A percentile compares a stretch with the other conserved stretches of the same genome.
Evolutionary conservation across 1,140 invertebrate genomes (phyloP).

Genomic region (Megalonaias nervosa): DNA sequence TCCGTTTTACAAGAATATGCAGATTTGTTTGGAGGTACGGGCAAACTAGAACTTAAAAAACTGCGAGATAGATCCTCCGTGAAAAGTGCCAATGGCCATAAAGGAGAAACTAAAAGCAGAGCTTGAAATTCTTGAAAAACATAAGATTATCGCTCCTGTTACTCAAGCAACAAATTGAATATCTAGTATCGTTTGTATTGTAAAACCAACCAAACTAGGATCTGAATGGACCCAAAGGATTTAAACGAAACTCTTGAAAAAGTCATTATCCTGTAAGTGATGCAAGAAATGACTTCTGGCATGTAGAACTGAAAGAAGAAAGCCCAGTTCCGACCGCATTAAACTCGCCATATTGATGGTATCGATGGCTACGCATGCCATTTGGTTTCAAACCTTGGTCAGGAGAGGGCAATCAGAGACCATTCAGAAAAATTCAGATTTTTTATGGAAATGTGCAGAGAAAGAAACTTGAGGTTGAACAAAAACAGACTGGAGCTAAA

Average conservation of each 20-base stretch:
- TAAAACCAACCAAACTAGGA: slow-evolving; percentile 11
- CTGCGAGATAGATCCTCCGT: slow-evolving; percentile 29
- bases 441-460: no score
- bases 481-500: no score
- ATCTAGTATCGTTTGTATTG: slow-evolving; percentile 30
- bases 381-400: slow-evolving; percentile 49
- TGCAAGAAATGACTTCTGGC: slow-evolving; percentile 30
- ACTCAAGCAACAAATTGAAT: slow-evolving; percentile 45
- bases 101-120: slow-evolving; percentile 9
- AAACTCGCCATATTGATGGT: slow-evolving; percentile 36
- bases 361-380: slow-evolving; percentile 35
- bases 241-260: slow-evolving; percentile 38
- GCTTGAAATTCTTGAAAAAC: slow-evolving; percentile 36
- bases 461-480: no score
- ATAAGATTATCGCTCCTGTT: slow-evolving; percentile 37
- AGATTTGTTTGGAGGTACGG: slow-evolving; percentile 11
- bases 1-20: slow-evolving; percentile 4
- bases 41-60: no score
- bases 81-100: slow-evolving; percentile 17
- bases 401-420: slow-evolving; percentile 49
- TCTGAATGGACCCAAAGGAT: slow-evolving; percentile 34
- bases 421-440: no score
- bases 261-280: slow-evolving; percentile 35
- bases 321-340: slow-evolving; percentile 24
- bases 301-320: slow-evolving; percentile 33